phyloP scores from a whole-genome alignment of 2,113 vertebrate genomes.

The Pelobates fuscus region DNA sequence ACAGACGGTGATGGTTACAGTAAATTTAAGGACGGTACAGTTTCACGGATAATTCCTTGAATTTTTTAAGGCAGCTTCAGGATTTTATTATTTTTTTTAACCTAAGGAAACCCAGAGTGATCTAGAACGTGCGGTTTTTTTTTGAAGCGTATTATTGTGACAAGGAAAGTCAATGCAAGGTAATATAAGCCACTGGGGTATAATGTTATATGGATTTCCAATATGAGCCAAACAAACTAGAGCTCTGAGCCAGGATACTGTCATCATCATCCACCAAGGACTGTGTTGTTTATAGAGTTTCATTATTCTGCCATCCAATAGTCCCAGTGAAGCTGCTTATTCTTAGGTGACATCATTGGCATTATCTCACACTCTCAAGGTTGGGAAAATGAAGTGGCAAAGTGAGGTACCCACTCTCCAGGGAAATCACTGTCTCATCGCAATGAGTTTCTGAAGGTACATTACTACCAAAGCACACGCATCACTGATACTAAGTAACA shows the following conservation, averaged over 20 bases:
- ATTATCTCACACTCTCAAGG: conserved; percentile 42
- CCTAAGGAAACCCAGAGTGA: conserved; percentile 11
- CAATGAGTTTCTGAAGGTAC: conserved; percentile 38
- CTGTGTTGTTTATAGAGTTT: conserved; percentile 61
- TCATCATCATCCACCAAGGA: conserved; percentile 53
- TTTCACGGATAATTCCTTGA: not conserved
- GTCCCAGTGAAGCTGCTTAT: conserved; percentile 56
- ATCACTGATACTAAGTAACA: conserved; percentile 48
- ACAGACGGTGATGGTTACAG: not conserved
- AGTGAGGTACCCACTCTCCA: conserved; percentile 52
- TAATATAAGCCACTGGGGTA: conserved; percentile 59
- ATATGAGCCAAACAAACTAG: conserved; percentile 60
- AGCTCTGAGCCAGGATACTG: conserved; percentile 57
- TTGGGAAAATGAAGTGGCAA: conserved; percentile 21
- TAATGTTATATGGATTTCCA: conserved; percentile 62
- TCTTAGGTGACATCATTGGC: conserved; percentile 58
- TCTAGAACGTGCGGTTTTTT: not conserved
- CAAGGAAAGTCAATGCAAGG: conserved; percentile 59
- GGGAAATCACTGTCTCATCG: conserved; percentile 48
- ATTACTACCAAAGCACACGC: conserved; percentile 52
- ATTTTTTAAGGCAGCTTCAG: conserved; percentile 1
- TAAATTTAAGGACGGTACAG: not conserved
- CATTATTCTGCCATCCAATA: conserved; percentile 53
- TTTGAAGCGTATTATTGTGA: conserved; percentile 57
- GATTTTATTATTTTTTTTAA: conserved; percentile 16